phyloP scores from a whole-genome alignment of 2,113 vertebrate genomes.

The Speoplatyrhinus poulsoni region DNA sequence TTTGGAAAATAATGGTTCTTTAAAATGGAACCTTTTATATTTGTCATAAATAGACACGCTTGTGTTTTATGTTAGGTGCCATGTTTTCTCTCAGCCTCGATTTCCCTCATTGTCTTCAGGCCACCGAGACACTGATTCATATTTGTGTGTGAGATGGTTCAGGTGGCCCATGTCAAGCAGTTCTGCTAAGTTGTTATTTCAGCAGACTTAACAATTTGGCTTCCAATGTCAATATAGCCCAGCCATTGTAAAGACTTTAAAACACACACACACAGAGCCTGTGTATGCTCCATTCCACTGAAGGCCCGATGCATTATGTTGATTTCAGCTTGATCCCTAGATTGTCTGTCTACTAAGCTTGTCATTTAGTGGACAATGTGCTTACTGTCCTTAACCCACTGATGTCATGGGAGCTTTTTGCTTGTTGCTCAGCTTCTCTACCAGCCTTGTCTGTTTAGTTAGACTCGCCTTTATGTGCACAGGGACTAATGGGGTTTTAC shows the following conservation, averaged over 20 bases:
- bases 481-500: slow-evolving; percentile 52
- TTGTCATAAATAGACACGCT: background rate
- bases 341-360: slow-evolving; percentile 31
- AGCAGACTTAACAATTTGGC: no score
- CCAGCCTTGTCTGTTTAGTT: slow-evolving; percentile 41
- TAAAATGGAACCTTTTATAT: background rate
- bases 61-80: no score
- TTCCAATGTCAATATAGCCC: no score
- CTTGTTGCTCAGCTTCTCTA: slow-evolving; percentile 35
- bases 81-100: no score
- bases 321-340: slow-evolving; percentile 18
- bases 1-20: background rate
- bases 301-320: slow-evolving; percentile 14
- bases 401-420: slow-evolving; percentile 44
- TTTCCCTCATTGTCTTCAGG: background rate
- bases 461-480: slow-evolving; percentile 56
- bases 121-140: no score
- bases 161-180: no score
- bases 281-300: slow-evolving; percentile 11
- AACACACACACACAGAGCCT: background rate
- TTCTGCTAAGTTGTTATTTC: no score
- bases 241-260: background rate
- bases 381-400: slow-evolving; percentile 33
- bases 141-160: background rate
- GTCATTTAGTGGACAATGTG: slow-evolving; percentile 50